These are phyloP conservation scores for Hyphantria cunea DNA, from an alignment of 1,140 invertebrate genomes.

Conservation along the genomic window DNA sequence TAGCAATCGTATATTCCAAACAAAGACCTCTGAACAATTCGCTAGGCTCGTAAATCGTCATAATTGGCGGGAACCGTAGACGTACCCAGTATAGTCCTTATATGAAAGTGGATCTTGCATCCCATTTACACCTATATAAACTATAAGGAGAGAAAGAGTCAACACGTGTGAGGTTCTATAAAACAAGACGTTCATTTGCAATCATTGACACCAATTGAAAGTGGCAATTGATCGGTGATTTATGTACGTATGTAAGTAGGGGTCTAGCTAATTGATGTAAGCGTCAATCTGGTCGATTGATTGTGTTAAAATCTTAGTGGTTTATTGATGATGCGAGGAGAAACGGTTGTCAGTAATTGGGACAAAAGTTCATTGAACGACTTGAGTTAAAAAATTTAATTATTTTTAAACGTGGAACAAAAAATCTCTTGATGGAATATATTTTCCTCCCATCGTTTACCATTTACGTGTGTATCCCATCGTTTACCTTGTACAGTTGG, in stretches of 20 bases:
- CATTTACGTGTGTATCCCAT: no score
- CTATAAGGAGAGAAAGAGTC: slow-evolving; percentile 12
- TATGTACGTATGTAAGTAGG: not conserved
- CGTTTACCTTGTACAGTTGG: no score
- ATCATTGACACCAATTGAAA: slow-evolving; percentile 24
- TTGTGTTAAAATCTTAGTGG: slow-evolving; percentile 1
- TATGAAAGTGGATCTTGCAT: slow-evolving; percentile 2
- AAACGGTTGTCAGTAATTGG: no score
- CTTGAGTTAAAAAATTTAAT: no score
- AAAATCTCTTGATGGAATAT: no score
- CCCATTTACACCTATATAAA: slow-evolving; percentile 2
- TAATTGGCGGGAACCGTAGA: slow-evolving; percentile 57
- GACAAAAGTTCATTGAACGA: no score
- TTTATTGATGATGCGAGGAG: not conserved
- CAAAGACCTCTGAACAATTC: slow-evolving; percentile 31
- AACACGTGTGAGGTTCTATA: not conserved
- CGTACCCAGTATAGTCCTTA: slow-evolving; percentile 19
- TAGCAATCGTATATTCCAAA: not conserved
- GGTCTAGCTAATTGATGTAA: slow-evolving; percentile 4
- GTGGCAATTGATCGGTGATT: slow-evolving; percentile 3
- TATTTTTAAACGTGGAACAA: no score
- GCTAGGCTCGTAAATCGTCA: slow-evolving; percentile 52
- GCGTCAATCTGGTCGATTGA: slow-evolving; percentile 8
- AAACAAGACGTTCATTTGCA: slow-evolving; percentile 21
- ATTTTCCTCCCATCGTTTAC: no score